A percentile compares a stretch with the other conserved stretches of the same genome.
phyloP scores from a whole-genome alignment of 2,797 vertebrate genomes.

The Tamandua tetradactyla region DNA sequence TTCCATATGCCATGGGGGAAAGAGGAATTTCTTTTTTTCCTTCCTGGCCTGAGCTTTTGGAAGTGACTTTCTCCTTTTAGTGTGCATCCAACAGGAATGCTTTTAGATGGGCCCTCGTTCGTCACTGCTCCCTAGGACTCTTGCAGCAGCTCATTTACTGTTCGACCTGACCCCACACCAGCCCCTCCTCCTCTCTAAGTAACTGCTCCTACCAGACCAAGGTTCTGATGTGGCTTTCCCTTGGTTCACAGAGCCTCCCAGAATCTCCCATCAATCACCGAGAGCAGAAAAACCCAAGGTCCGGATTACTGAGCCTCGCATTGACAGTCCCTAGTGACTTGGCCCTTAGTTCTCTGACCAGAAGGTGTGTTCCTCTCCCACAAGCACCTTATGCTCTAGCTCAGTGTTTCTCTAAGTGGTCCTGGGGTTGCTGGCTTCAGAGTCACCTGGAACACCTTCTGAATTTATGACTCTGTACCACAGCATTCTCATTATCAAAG shows the following conservation, averaged over 20 bases:
- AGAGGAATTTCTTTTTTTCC: conserved; percentile 1
- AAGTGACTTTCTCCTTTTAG: background rate
- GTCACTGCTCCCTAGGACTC: background rate
- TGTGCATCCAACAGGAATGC: conserved; percentile 1
- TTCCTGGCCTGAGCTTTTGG: conserved; percentile 19
- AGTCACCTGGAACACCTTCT: conserved; percentile 30
- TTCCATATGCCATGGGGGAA: background rate
- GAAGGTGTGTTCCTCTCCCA: background rate
- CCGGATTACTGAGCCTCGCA: background rate
- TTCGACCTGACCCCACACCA: accelerated
- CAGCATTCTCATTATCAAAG: background rate
- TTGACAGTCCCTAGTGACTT: background rate
- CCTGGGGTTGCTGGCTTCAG: background rate
- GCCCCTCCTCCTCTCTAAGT: background rate
- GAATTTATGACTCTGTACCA: background rate
- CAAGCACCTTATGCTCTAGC: background rate
- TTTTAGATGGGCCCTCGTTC: background rate
- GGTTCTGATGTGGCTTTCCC: background rate
- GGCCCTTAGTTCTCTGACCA: background rate
- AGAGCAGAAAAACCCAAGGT: background rate
- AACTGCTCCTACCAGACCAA: background rate
- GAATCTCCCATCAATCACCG: background rate
- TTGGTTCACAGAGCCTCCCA: no score
- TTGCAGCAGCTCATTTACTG: background rate
- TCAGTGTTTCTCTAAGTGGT: background rate